These are phyloP conservation scores for Lasioglossum malachurum DNA, from an alignment of 2,888 invertebrate genomes.

Conservation along the genomic window DNA sequence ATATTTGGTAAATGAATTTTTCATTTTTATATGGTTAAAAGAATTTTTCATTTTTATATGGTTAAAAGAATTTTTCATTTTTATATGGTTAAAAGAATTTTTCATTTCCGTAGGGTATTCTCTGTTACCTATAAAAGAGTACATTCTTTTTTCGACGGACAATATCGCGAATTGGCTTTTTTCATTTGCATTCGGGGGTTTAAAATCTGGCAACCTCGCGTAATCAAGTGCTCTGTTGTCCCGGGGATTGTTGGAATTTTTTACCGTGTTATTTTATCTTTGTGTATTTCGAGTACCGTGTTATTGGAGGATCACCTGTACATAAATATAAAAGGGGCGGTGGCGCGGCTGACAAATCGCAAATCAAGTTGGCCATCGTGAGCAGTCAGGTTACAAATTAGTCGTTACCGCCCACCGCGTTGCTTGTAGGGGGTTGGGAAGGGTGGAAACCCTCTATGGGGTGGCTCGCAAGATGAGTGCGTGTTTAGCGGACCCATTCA, in stretches of 20 bases:
- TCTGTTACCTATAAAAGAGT: not conserved
- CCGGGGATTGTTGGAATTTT: not conserved
- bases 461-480: not conserved
- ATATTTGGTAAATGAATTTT: not conserved
- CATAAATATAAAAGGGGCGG: constrained; percentile 2
- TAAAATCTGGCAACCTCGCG: not conserved
- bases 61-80: too few species aligned
- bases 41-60: too few species aligned
- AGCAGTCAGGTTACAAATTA: not conserved
- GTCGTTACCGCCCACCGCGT: not conserved
- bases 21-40: not conserved
- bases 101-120: not conserved
- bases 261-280: not conserved
- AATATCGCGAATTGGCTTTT: not conserved
- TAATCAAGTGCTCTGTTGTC: not conserved
- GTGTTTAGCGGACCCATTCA: not conserved
- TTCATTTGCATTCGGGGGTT: not conserved
- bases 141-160: not conserved
- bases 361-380: constrained; percentile 16
- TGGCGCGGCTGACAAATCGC: not conserved
- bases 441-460: not conserved
- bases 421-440: not conserved
- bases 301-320: not conserved
- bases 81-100: not conserved
- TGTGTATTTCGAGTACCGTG: not conserved